Percentiles rank a stretch among this genome's conserved stretches.
Conservation (phyloP, 64 coral and sea anemone species). For the Cladopsammia gracilis region DNA sequence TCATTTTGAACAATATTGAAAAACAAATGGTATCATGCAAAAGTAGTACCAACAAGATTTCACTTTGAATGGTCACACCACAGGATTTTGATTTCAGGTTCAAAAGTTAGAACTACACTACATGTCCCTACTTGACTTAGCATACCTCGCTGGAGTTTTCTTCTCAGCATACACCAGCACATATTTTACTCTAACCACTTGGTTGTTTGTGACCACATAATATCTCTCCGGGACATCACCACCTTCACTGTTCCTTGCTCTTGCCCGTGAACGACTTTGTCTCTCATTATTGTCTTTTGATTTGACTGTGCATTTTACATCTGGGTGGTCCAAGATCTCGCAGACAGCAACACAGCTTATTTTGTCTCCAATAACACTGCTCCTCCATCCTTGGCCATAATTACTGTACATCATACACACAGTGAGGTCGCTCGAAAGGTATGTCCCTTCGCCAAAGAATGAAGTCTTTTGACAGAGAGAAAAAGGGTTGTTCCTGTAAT, state of each 20-base stretch:
- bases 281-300: conserved; percentile 47
- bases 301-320: conserved; percentile 90
- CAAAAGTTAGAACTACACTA: too few species aligned
- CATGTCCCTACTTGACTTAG: neutral
- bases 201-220: conserved; percentile 98
- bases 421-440: conserved; percentile 93
- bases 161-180: conserved; percentile 93
- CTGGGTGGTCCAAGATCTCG: conserved; percentile 95
- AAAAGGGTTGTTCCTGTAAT: neutral
- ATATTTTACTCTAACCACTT: conserved; percentile 91
- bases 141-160: conserved; percentile 14
- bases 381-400: conserved; percentile 80
- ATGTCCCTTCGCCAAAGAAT: conserved; percentile 97
- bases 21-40: too few species aligned
- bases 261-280: conserved; percentile 61
- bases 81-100: too few species aligned
- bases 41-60: too few species aligned
- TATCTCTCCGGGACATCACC: conserved; percentile 97
- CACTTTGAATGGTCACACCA: too few species aligned
- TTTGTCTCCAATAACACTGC: conserved; percentile 74
- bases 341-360: conserved; percentile 96
- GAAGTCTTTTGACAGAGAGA: conserved; percentile 71
- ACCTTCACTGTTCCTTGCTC: conserved; percentile 91
- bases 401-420: conserved; percentile 92
- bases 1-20: too few species aligned